phyloP scores from a whole-genome alignment of 2,113 vertebrate species.

The Eulacestoma nigropectus region DNA sequence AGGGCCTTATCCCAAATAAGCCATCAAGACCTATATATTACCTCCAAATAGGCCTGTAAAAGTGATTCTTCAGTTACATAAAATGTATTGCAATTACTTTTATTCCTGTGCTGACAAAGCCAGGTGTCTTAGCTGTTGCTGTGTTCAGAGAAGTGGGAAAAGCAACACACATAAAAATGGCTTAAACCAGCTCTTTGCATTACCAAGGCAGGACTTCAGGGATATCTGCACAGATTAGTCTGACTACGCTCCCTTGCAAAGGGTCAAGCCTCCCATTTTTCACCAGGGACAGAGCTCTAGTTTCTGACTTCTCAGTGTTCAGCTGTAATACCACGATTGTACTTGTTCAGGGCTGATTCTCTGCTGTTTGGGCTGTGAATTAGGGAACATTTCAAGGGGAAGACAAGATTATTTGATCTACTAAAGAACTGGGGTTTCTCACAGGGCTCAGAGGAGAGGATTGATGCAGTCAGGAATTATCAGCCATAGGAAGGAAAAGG shows the following conservation, averaged over 20 bases:
- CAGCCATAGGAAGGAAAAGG: background rate
- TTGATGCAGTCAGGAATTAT: background rate
- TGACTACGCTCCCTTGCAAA: background rate
- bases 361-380: background rate
- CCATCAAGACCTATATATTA: background rate
- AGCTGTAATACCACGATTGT: background rate
- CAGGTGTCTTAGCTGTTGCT: background rate
- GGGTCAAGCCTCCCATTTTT: background rate
- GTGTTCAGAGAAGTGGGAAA: background rate
- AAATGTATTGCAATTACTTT: background rate
- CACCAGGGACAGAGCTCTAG: background rate
- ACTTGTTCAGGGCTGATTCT: background rate
- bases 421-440: background rate
- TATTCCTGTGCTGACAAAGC: background rate
- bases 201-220: background rate
- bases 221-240: background rate
- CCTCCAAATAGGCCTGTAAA: background rate
- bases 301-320: background rate
- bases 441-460: background rate
- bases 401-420: background rate
- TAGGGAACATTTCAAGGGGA: background rate
- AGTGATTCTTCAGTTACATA: background rate
- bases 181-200: background rate
- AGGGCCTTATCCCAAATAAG: background rate
- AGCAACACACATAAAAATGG: background rate